Percentiles rank a stretch among this genome's conserved stretches.
phyloP scores from a whole-genome alignment of 2,888 invertebrate species.

The Cremastinae sp. region DNA sequence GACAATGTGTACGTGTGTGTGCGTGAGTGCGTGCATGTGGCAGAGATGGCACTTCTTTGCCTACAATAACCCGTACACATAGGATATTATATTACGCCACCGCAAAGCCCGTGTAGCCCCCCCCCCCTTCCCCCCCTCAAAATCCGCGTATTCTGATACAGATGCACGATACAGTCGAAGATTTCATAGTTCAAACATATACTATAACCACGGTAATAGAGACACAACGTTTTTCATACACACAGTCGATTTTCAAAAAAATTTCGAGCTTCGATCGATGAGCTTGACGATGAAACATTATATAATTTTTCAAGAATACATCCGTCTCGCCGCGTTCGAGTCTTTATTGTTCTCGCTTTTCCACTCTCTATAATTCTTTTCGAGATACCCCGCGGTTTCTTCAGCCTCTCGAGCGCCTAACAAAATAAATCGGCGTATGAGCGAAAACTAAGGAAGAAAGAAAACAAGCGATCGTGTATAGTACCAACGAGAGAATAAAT shows the following conservation, averaged over 20 bases:
- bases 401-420: neutral
- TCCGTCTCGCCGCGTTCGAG: conserved; percentile 16
- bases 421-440: conserved; percentile 5
- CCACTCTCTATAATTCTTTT: conserved; percentile 15
- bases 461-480: neutral
- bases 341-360: conserved; percentile 6
- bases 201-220: too few relatives aligned
- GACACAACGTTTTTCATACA: too few relatives aligned
- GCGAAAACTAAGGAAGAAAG: conserved; percentile 16
- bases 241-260: neutral
- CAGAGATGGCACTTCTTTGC: conserved; percentile 66
- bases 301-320: conserved; percentile 39
- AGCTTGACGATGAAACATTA: conserved; percentile 54
- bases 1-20: conserved; percentile 64
- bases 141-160: conserved; percentile 13
- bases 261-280: neutral
- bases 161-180: conserved; percentile 28
- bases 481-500: conserved; percentile 33
- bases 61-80: conserved; percentile 62
- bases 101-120: conserved; percentile 22
- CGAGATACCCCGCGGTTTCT: conserved; percentile 12
- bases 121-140: too few relatives aligned
- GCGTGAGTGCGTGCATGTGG: conserved; percentile 73
- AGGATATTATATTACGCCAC: conserved; percentile 44
- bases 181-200: conserved; percentile 39